Conservation (phyloP, 2,797 vertebrate species). For the Artibeus lituratus region DNA sequence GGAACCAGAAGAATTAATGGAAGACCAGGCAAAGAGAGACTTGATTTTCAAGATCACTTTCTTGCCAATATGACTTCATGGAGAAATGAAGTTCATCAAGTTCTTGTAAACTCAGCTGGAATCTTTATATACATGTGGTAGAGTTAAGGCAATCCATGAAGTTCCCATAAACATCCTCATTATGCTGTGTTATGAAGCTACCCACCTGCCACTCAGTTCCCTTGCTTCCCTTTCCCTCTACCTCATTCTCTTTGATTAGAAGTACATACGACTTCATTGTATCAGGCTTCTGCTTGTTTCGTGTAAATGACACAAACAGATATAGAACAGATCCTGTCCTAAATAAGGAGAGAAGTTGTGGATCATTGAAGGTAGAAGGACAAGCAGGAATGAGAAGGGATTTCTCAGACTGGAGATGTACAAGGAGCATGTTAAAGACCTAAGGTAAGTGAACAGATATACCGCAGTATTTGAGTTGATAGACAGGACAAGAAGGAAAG, state of each 20-base stretch:
- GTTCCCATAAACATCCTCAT: not conserved
- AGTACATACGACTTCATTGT: not conserved
- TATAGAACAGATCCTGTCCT: not conserved
- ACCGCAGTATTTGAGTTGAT: not conserved
- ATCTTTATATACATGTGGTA: not conserved
- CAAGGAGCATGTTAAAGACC: not conserved
- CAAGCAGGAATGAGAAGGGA: not conserved
- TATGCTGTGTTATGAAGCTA: not conserved
- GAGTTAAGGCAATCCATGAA: not conserved
- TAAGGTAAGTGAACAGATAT: not conserved
- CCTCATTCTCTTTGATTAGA: not conserved
- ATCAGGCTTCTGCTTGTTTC: not conserved
- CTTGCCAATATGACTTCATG: not conserved
- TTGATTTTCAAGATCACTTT: constrained; percentile 33
- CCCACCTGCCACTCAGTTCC: not conserved
- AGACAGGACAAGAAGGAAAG: not conserved
- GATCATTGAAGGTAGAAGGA: not conserved
- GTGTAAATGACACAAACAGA: not conserved
- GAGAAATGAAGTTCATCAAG: not conserved
- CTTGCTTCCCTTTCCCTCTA: not conserved
- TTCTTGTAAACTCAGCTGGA: constrained; percentile 27
- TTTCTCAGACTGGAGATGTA: not conserved
- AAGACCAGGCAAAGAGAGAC: not conserved
- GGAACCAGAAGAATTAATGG: not conserved
- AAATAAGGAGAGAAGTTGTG: not conserved